These are phyloP conservation scores for Coelogynopora nodosa DNA, from an alignment of 2,888 invertebrate genomes.

Conservation along the genomic window DNA sequence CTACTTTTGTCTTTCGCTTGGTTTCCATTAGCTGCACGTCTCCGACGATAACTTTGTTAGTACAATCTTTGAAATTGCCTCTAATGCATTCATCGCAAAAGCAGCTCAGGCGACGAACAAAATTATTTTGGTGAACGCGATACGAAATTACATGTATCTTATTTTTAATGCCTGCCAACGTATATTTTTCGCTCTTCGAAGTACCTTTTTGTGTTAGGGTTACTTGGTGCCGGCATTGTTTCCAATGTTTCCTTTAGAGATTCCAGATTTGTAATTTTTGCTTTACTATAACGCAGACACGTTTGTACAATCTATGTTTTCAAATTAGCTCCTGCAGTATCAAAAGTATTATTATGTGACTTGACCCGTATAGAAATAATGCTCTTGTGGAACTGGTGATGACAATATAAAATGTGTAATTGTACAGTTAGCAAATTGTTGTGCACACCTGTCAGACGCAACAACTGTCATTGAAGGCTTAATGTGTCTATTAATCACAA, in stretches of 20 bases:
- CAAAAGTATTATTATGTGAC: neutral
- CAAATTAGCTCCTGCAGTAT: neutral
- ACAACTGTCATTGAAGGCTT: neutral
- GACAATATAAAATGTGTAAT: neutral
- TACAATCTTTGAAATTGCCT: neutral
- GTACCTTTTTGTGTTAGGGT: neutral
- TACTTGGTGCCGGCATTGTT: neutral
- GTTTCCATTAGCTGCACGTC: neutral
- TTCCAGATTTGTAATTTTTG: neutral
- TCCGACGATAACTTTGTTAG: neutral
- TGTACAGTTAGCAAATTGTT: neutral
- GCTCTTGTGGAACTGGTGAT: neutral
- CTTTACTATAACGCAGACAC: neutral
- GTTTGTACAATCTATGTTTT: neutral
- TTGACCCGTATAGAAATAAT: neutral
- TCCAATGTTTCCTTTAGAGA: neutral
- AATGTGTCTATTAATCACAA: neutral
- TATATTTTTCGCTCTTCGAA: neutral
- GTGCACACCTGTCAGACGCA: neutral
- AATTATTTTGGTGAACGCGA: neutral
- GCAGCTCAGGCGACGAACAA: neutral
- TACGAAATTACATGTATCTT: neutral
- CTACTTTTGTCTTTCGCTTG: neutral
- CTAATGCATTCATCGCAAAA: neutral
- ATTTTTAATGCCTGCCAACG: neutral